These are phyloP conservation scores for Stigmatopora nigra DNA, from an alignment of 2,113 vertebrate genomes.

Conservation along the genomic window DNA sequence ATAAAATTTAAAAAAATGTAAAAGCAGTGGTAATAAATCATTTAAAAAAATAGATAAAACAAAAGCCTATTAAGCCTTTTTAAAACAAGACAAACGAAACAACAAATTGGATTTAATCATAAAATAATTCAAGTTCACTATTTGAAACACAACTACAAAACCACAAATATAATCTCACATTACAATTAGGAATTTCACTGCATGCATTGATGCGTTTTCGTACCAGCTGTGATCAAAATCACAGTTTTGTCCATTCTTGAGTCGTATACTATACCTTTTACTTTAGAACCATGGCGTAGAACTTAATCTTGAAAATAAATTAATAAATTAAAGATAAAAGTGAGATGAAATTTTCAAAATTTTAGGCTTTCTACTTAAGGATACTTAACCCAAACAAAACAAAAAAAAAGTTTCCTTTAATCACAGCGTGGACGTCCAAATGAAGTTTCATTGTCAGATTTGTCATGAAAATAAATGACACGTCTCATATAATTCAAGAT, in stretches of 20 bases:
- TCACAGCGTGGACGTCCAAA: slow-evolving; percentile 18
- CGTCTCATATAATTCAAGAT: not conserved
- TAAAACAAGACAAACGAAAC: slow-evolving; percentile 70
- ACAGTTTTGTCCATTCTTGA: slow-evolving; percentile 60
- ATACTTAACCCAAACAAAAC: not conserved
- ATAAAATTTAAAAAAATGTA: slow-evolving; percentile 65
- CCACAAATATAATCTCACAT: slow-evolving; percentile 80
- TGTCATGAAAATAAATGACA: not conserved
- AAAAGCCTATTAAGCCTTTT: slow-evolving; percentile 65
- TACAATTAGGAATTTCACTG: slow-evolving; percentile 79
- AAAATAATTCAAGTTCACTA: slow-evolving; percentile 77
- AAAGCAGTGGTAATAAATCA: slow-evolving; percentile 62
- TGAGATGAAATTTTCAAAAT: slow-evolving; percentile 43
- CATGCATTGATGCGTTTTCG: slow-evolving; percentile 80
- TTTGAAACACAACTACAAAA: slow-evolving; percentile 72
- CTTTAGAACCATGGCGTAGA: slow-evolving; percentile 58
- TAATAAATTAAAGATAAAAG: slow-evolving; percentile 10
- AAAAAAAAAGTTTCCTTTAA: slow-evolving; percentile 12
- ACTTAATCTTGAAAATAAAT: slow-evolving; percentile 45
- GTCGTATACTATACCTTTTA: slow-evolving; percentile 47
- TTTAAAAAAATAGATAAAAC: slow-evolving; percentile 45
- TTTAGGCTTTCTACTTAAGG: not conserved
- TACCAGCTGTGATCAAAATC: slow-evolving; percentile 75
- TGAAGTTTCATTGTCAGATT: slow-evolving; percentile 3
- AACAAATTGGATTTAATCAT: slow-evolving; percentile 72